These are phyloP conservation scores for Temnothorax longispinosus DNA, from an alignment of 1,140 invertebrate species.

Conservation along the genomic window DNA sequence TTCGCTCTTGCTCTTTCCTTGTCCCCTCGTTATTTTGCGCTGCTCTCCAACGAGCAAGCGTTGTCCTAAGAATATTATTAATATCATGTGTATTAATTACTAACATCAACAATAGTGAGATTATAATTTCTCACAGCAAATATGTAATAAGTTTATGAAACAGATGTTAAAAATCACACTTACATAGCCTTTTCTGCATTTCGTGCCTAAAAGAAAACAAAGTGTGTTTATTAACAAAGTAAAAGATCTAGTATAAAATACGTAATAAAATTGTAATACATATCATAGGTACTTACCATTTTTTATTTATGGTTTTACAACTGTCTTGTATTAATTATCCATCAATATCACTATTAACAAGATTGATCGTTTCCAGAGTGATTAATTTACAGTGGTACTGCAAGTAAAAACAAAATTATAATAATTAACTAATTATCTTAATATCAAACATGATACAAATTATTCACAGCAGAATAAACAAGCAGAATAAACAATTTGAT, in stretches of 20 bases:
- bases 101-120: neutral
- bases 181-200: constrained; percentile 95
- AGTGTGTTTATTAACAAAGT: neutral
- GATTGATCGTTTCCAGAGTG: neutral
- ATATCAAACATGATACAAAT: neutral
- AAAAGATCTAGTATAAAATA: neutral
- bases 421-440: neutral
- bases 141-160: constrained; percentile 5
- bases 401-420: neutral
- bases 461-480: neutral
- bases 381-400: neutral
- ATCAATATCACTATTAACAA: neutral
- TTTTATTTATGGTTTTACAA: neutral
- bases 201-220: constrained; percentile 87
- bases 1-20: constrained; percentile 91
- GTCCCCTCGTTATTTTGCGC: constrained; percentile 95
- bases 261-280: neutral
- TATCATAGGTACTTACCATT: neutral
- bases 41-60: constrained; percentile 97
- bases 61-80: constrained; percentile 90
- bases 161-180: constrained; percentile 83
- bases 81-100: neutral
- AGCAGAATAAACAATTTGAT: neutral
- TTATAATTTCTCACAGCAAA: constrained; percentile 23
- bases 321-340: neutral